phyloP scores from a whole-genome alignment of 2,113 vertebrate genomes.

The Tylochromis polylepis region DNA sequence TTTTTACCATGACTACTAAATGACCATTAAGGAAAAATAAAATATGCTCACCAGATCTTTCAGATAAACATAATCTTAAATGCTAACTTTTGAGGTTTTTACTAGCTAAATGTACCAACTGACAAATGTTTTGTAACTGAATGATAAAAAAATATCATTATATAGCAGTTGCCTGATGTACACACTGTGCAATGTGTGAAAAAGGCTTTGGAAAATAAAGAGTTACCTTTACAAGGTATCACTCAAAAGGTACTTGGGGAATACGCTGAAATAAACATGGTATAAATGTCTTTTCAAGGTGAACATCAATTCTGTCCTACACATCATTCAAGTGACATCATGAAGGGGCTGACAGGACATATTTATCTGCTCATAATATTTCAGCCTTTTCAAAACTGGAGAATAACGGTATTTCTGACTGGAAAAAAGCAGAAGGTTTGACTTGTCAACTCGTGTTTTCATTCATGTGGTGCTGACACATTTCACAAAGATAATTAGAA shows the following conservation, averaged over 20 bases:
- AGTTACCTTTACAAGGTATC: neutral
- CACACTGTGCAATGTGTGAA: neutral
- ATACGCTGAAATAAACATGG: neutral
- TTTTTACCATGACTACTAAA: neutral
- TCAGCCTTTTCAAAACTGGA: neutral
- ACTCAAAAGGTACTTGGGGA: neutral
- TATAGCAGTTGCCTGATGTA: neutral
- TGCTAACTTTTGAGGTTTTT: neutral
- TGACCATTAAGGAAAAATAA: too few relatives aligned
- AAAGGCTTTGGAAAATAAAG: neutral
- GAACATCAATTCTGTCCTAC: neutral
- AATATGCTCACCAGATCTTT: neutral
- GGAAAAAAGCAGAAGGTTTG: neutral
- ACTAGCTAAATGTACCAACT: neutral
- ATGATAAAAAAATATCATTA: neutral
- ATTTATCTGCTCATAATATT: neutral
- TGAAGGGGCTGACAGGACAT: neutral
- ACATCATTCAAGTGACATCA: neutral
- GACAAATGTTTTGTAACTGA: neutral
- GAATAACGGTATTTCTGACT: neutral
- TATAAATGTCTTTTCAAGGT: neutral
- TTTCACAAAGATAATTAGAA: constrained; percentile 22
- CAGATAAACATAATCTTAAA: neutral
- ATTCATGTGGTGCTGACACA: neutral
- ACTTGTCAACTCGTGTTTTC: neutral